Conservation (phyloP, 2,113 vertebrate species). For the Brachionichthys hirsutus region DNA sequence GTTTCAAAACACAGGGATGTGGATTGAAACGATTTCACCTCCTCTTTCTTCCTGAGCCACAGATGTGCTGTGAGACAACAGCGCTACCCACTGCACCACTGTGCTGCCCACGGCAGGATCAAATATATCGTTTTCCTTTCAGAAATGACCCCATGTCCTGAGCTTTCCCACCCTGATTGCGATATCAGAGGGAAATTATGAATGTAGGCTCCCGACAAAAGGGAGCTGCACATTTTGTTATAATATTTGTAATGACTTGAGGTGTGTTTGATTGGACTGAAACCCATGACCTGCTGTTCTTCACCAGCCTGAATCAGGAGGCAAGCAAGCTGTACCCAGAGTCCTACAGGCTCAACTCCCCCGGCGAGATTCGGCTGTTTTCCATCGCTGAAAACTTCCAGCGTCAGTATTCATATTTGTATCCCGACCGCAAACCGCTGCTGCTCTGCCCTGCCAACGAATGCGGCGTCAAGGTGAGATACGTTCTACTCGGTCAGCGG, state of each 20-base stretch:
- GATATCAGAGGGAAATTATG: no score
- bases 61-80: no score
- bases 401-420: conserved; percentile 81
- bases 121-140: no score
- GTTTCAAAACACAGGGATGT: no score
- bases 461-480: conserved; percentile 80
- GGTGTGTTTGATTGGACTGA: background rate
- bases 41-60: no score
- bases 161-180: no score
- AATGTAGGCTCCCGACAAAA: background rate
- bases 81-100: no score
- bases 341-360: conserved; percentile 81
- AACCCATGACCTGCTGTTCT: background rate
- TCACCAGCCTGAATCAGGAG: background rate
- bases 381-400: conserved; percentile 79
- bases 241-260: background rate
- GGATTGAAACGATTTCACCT: no score
- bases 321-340: conserved; percentile 46
- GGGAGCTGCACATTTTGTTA: no score
- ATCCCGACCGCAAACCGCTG: conserved; percentile 82
- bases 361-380: conserved; percentile 77
- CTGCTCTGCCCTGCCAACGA: conserved; percentile 86
- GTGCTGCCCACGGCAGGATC: no score
- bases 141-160: no score
- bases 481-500: background rate